Base-by-base conservation (phyloP, 2,797 vertebrate species). In the Clarias platycephalus region DNA sequence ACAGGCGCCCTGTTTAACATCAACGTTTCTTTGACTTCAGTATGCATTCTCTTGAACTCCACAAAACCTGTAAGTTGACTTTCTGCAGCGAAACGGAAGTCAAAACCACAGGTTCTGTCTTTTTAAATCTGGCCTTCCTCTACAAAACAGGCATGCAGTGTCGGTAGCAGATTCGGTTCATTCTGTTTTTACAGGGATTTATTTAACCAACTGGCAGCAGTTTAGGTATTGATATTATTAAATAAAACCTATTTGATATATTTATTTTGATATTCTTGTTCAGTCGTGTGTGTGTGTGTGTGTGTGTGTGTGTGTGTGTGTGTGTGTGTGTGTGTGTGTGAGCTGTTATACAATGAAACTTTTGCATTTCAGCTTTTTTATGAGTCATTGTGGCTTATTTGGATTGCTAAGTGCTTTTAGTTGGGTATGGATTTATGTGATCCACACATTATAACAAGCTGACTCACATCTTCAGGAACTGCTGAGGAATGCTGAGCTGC, bases 161-260 rank as follows among this genome's bases (percentile, higher is more conserved):
- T 49, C 79, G 0, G 44, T 37, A 74, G 68, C 76, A 62, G 72
- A 58, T 57, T 57, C 28, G 80, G 68, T 34, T 83, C 76, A 31
- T 88, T 87, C 71, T 40, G 71, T 44, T 80, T 57, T 88, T 84
- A 6, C 85, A 87, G 62, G 79, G 71, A 83, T 88, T 88, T 81
- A 74, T 82, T 84, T 74, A 70, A 84, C 79, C 84, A 84, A 77
- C 80, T 76, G 34, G 76, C 80, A 81, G 57, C 60, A 22, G 83
- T 55, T 70, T 74, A 24, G n/a, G 76, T 12, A 5, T 6, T 28
- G 26, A 31, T 9, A 20, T 64, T 22, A 37, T 37, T 49, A 72
- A 72, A 26, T 72, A 72, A 72, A 49, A 72, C 26, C 49, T 57
- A 75, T 31, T 57, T 57, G 10, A 16, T 37, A 24, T 77, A 58